These are phyloP conservation scores for Zygaena filipendulae DNA, from an alignment of 2,888 invertebrate genomes.

Conservation along the genomic window DNA sequence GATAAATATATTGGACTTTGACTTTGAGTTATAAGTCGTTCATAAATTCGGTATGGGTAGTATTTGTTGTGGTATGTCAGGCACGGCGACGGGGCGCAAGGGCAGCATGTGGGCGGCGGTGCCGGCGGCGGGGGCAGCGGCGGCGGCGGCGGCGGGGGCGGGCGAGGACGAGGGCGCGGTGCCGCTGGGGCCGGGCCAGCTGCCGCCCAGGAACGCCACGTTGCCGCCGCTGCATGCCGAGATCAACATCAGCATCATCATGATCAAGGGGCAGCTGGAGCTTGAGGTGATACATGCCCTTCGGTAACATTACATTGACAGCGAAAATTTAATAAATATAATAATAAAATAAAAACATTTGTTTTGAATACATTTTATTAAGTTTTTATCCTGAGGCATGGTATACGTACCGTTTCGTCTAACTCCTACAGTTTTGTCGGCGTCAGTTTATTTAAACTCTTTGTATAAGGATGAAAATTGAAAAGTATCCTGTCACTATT, in stretches of 20 bases:
- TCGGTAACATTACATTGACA: background rate
- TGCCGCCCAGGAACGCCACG: conserved; percentile 81
- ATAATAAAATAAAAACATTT: background rate
- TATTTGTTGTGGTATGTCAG: conserved; percentile 35
- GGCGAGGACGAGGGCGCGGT: conserved; percentile 59
- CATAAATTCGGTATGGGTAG: conserved; percentile 28
- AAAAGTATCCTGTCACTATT: too few species aligned
- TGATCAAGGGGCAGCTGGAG: conserved; percentile 92
- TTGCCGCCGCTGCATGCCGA: conserved; percentile 80
- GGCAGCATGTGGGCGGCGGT: conserved; percentile 68
- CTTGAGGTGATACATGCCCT: conserved; percentile 71
- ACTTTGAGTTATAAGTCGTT: too few species aligned
- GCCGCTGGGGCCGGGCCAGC: conserved; percentile 83
- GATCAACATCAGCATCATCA: conserved; percentile 86
- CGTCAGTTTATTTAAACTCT: too few species aligned
- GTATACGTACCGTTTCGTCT: too few species aligned
- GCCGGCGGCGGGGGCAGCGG: conserved; percentile 52
- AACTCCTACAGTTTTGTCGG: too few species aligned
- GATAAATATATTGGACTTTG: too few species aligned
- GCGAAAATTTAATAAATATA: too few species aligned
- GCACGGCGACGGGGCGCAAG: conserved; percentile 66
- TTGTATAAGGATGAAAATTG: too few species aligned
- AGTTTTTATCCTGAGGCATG: too few species aligned
- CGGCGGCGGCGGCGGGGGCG: conserved; percentile 37
- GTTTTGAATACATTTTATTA: too few species aligned